Conservation (phyloP, 2,113 vertebrate genomes). For the Podilymbus podiceps region DNA sequence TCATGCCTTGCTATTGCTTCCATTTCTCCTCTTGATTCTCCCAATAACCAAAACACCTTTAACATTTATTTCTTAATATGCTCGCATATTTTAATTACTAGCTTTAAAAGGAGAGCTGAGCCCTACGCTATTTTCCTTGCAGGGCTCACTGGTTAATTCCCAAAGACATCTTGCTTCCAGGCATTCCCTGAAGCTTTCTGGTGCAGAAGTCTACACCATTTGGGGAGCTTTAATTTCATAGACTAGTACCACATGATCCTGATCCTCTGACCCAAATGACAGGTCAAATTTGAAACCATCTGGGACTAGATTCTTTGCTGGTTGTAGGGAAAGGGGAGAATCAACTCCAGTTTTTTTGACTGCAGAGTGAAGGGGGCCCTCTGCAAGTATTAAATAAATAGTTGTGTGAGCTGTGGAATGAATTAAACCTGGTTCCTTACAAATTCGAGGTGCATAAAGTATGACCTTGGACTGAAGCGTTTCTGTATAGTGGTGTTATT, state of each 20-base stretch:
- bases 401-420: background rate
- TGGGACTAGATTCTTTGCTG: background rate
- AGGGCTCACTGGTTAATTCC: background rate
- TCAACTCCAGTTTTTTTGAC: background rate
- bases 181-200: background rate
- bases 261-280: background rate
- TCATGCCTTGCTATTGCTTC: background rate
- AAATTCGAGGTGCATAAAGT: background rate
- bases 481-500: background rate
- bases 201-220: background rate
- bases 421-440: background rate
- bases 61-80: background rate
- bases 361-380: background rate
- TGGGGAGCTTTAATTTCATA: background rate
- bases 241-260: background rate
- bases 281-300: background rate
- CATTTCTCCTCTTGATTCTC: background rate
- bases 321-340: background rate
- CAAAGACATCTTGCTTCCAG: background rate
- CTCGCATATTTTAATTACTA: background rate
- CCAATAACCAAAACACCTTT: background rate
- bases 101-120: background rate
- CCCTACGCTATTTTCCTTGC: background rate
- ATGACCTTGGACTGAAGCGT: background rate
- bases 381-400: background rate